phyloP scores from a whole-genome alignment of 2,797 vertebrate species.

The Hirundo rustica region DNA sequence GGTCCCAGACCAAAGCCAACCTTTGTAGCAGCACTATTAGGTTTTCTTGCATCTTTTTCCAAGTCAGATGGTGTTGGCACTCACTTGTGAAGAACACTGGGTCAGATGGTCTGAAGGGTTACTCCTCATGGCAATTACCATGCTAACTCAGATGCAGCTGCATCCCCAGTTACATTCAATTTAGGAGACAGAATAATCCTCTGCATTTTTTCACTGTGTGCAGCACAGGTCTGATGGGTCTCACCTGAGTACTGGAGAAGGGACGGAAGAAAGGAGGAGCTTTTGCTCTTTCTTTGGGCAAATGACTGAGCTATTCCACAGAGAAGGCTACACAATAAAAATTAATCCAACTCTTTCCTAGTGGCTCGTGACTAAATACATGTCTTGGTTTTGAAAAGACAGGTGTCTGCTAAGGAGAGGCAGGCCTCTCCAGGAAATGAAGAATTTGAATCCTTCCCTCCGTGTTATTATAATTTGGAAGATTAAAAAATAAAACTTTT shows the following conservation, averaged over 20 bases:
- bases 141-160: neutral
- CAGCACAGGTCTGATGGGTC: neutral
- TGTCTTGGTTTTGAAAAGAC: too few species aligned
- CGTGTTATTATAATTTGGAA: too few species aligned
- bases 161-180: fast-evolving
- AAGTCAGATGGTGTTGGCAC: neutral
- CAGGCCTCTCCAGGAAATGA: too few species aligned
- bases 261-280: neutral
- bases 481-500: too few species aligned
- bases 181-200: neutral
- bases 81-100: neutral
- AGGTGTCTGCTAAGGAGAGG: too few species aligned
- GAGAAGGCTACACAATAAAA: neutral
- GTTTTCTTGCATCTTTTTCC: neutral
- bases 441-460: too few species aligned
- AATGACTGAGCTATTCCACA: neutral
- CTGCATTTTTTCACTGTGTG: neutral
- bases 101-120: neutral
- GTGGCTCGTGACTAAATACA: neutral
- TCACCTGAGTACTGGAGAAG: neutral
- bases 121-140: neutral
- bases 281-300: neutral
- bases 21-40: neutral
- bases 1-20: neutral
- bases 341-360: neutral